Conservation (phyloP, 2,888 invertebrate species). For the Pheosia gnoma region DNA sequence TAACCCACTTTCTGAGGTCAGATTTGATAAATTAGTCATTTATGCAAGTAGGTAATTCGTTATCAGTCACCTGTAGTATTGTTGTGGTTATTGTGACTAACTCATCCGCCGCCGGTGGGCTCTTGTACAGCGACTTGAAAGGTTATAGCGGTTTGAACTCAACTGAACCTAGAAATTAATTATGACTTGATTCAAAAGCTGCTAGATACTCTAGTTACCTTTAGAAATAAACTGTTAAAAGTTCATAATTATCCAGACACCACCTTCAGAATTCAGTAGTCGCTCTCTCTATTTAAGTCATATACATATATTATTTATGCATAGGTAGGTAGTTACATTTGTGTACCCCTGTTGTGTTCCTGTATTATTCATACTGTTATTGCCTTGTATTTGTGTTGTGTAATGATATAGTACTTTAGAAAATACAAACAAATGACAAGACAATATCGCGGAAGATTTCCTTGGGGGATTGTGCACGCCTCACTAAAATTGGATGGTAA, state of each 20-base stretch:
- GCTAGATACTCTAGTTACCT: no score
- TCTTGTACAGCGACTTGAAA: not conserved
- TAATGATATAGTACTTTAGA: conserved; percentile 44
- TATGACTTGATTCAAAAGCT: no score
- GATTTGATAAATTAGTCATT: conserved; percentile 6
- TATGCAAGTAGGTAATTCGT: not conserved
- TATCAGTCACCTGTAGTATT: conserved; percentile 3
- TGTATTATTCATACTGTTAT: not conserved
- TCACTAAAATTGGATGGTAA: conserved; percentile 70
- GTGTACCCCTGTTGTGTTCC: not conserved
- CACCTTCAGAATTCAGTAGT: not conserved
- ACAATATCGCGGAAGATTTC: conserved; percentile 71
- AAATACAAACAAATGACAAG: conserved; percentile 55
- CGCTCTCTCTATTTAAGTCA: not conserved
- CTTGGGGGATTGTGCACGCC: conserved; percentile 66
- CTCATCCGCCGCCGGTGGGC: not conserved
- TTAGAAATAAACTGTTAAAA: no score
- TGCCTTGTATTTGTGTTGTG: conserved; percentile 26
- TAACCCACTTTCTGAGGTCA: conserved; percentile 8
- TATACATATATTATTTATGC: no score
- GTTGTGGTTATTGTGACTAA: not conserved
- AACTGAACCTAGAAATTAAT: no score
- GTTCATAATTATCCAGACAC: no score
- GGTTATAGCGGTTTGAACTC: not conserved
- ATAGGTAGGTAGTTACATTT: not conserved